Base-by-base conservation (phyloP, 1,140 invertebrate genomes). In the Apis cerana region DNA sequence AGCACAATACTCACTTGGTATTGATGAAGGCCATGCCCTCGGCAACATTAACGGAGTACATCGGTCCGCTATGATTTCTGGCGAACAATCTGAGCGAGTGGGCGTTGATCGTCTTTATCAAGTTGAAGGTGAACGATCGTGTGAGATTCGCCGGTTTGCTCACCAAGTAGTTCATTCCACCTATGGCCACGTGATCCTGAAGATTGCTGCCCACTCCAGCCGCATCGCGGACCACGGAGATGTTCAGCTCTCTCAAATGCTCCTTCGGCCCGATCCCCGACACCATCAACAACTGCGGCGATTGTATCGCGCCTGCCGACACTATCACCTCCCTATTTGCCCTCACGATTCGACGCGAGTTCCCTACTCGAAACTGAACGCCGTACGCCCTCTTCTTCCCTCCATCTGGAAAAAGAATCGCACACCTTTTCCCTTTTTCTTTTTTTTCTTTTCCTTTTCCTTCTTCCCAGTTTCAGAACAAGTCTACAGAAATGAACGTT, bases 141-240 rank as follows among this genome's bases (percentile, higher is more conserved):
- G 27, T 91, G 91, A 71, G 68, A 1, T 95, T 93, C 21, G 93
- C 89, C 0, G 95, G 94, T 17, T 92, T 90, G 61, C 95, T 92
- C 71, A 95, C 92, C 2, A 96, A 89, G 85, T 95, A 97, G 0
- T 93, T 95, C 82, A 95, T 94, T 1, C 95, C 95, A 0, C 94
- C 95, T 82, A 97, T 95, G 1, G 96, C 96, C 0, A 97, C 94
- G 88, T 97, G 97, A 92, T 97, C 97, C 91, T 97, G 97, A 10
- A 98, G 93, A 94, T 98, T 98, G 79, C 95, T 90, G 0, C 98
- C 98, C 1, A 98, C 97, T 0, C 97, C 97, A 0, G 97, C 96
- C 56, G 96, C 91, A 90, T 95, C 80, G 17, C 93, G 91, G 2
- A 95, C 67, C 12, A 95, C 84, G 11, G 90, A 83, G 27, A 97